Conservation (phyloP, 2,797 vertebrate genomes). For the Myotis daubentonii region DNA sequence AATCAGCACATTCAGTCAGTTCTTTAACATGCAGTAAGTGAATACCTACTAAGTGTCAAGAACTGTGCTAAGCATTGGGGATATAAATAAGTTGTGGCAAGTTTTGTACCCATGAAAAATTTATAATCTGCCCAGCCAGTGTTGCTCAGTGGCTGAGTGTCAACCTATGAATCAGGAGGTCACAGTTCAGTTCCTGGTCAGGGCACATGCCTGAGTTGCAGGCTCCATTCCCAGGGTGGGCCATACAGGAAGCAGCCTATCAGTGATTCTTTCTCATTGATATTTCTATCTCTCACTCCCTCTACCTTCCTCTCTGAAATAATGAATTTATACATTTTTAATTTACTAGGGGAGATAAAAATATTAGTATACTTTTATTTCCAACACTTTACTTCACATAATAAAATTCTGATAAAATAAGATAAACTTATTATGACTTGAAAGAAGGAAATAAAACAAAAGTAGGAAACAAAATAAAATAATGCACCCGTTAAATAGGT, state of each 20-base stretch:
- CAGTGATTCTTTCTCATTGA: too few species aligned
- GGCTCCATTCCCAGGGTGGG: too few species aligned
- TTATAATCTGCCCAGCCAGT: background rate
- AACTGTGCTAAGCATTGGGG: background rate
- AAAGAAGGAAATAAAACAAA: conserved; percentile 1
- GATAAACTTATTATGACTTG: background rate
- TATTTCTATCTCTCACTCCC: too few species aligned
- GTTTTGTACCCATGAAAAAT: background rate
- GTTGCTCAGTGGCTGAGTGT: too few species aligned
- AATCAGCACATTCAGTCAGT: background rate
- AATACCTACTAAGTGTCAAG: background rate
- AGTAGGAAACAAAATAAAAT: background rate
- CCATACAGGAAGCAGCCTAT: too few species aligned
- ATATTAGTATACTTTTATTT: background rate
- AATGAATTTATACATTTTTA: background rate
- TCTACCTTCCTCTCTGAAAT: too few species aligned
- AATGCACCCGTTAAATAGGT: background rate
- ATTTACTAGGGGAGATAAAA: background rate
- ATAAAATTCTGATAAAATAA: background rate
- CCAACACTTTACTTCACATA: background rate
- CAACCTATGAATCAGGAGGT: too few species aligned
- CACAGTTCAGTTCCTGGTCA: too few species aligned
- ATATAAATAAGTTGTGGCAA: background rate
- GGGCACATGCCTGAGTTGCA: too few species aligned
- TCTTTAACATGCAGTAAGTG: background rate